phyloP scores from a whole-genome alignment of 1,140 invertebrate genomes.

The Papilio helenus region DNA sequence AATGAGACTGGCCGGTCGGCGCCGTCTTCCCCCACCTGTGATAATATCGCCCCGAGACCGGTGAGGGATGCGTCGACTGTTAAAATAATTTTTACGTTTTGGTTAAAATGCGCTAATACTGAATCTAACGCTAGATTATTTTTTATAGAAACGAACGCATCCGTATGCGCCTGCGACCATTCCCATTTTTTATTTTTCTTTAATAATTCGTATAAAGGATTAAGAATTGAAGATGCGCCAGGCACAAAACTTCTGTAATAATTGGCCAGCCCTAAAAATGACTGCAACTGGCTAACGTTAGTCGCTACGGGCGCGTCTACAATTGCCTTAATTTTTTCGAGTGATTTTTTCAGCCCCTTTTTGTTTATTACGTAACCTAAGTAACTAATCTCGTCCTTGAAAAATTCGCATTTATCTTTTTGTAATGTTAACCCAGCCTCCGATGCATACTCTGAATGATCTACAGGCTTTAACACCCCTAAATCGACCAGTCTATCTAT shows the following conservation, averaged over 20 bases:
- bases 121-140: slow-evolving; percentile 30
- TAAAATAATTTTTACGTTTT: slow-evolving; percentile 56
- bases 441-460: no score
- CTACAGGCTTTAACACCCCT: no score
- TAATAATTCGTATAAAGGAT: slow-evolving; percentile 60
- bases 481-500: no score
- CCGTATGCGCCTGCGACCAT: slow-evolving; percentile 44
- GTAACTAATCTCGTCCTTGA: slow-evolving; percentile 42
- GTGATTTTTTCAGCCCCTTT: slow-evolving; percentile 44
- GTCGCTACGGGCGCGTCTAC: slow-evolving; percentile 39
- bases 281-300: neutral
- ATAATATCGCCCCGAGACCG: no score
- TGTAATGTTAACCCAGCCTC: neutral
- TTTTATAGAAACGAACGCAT: slow-evolving; percentile 46
- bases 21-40: no score
- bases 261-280: slow-evolving; percentile 52
- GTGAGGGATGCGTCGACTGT: slow-evolving; percentile 49
- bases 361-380: slow-evolving; percentile 42
- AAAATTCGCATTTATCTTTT: slow-evolving; percentile 18
- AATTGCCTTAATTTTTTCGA: slow-evolving; percentile 47
- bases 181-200: slow-evolving; percentile 37
- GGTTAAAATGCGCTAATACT: slow-evolving; percentile 65
- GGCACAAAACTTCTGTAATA: slow-evolving; percentile 53
- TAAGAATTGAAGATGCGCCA: slow-evolving; percentile 58
- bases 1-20: neutral